These are phyloP conservation scores for Patiria pectinifera DNA, from an alignment of 53 echinoderm and acorn worm species.

Conservation along the genomic window DNA sequence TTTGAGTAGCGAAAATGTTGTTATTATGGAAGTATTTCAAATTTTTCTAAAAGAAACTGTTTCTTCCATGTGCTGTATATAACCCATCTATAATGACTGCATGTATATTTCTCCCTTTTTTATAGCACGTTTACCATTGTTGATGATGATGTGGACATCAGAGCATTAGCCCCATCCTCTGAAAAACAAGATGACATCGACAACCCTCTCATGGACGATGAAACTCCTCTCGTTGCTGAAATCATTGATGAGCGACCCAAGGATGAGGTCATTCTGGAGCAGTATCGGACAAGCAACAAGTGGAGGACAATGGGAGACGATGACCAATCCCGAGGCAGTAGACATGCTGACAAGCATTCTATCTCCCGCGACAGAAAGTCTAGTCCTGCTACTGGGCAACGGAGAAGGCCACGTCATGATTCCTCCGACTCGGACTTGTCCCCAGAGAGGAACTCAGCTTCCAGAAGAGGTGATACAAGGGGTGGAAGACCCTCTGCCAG, in stretches of 20 bases:
- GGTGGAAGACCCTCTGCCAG: background rate
- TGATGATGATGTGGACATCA: constrained; percentile 94
- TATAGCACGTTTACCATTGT: constrained; percentile 70
- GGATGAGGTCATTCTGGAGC: constrained; percentile 81
- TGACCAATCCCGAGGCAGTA: background rate
- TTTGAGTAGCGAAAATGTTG: too few relatives aligned
- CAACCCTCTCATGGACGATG: constrained; percentile 71
- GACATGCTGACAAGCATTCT: background rate
- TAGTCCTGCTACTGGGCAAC: too few relatives aligned
- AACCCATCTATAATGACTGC: too few relatives aligned
- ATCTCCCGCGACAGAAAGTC: too few relatives aligned
- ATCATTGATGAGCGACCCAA: constrained; percentile 89
- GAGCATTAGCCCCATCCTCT: constrained; percentile 48
- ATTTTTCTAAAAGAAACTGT: too few relatives aligned
- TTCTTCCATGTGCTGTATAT: too few relatives aligned
- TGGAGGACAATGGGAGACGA: constrained; percentile 78
- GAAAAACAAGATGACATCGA: constrained; percentile 55
- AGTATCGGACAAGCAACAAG: constrained; percentile 84
- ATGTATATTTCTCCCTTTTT: background rate
- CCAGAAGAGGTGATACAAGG: background rate
- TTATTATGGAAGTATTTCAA: too few relatives aligned
- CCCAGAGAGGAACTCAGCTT: constrained; percentile 9
- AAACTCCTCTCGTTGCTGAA: constrained; percentile 85
- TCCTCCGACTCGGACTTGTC: constrained; percentile 75
- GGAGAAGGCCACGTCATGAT: constrained; percentile 63